phyloP scores from a whole-genome alignment of 2,888 invertebrate species.

The Cephus nigrinus region DNA sequence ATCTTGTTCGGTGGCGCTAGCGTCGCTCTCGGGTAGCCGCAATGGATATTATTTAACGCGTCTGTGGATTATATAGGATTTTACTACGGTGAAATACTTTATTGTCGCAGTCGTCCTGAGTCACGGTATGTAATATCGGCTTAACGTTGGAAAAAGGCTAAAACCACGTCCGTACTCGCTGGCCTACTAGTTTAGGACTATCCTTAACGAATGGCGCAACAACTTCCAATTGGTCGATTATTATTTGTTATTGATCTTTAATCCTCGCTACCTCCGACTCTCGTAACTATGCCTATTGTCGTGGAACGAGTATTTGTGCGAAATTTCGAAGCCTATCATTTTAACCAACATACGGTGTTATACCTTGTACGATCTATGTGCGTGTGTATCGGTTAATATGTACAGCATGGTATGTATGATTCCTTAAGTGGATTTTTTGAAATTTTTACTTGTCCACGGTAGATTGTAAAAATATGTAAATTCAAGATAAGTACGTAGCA shows the following conservation, averaged over 20 bases:
- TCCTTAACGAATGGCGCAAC: constrained; percentile 51
- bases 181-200: neutral
- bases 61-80: neutral
- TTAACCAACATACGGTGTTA: neutral
- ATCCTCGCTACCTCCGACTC: constrained; percentile 44
- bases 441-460: neutral
- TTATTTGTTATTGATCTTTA: constrained; percentile 58
- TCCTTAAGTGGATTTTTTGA: neutral
- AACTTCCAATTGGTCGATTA: constrained; percentile 59
- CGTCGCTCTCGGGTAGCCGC: neutral
- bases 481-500: too few relatives aligned
- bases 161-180: neutral
- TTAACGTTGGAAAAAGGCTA: neutral
- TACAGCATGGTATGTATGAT: neutral
- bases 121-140: neutral
- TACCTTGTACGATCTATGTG: neutral
- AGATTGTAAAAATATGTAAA: neutral
- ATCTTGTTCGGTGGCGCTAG: neutral
- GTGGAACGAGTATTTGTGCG: constrained; percentile 23
- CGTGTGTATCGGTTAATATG: neutral
- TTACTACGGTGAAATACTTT: neutral
- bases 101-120: neutral
- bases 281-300: constrained; percentile 42
- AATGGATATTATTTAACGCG: neutral
- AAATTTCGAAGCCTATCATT: constrained; percentile 9